These are phyloP conservation scores for cat (Felis catus) DNA, from an alignment of 2,113 vertebrate genomes.

Conservation along the genomic window DNA sequence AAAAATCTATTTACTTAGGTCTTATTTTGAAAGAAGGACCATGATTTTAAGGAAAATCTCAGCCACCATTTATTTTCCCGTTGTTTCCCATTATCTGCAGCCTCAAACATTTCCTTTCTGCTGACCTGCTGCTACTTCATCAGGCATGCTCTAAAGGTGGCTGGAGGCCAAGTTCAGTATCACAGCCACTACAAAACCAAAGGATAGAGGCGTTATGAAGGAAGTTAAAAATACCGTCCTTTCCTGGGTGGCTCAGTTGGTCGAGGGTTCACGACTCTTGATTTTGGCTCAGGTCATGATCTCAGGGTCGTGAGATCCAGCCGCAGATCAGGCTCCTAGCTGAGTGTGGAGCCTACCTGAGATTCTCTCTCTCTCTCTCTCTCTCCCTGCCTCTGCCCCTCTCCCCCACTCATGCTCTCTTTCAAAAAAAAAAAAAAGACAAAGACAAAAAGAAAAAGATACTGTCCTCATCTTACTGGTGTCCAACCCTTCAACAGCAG, in stretches of 20 bases:
- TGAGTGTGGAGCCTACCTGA: too few species aligned
- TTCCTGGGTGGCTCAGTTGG: too few species aligned
- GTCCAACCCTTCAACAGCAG: neutral
- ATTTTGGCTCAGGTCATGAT: too few species aligned
- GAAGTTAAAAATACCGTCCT: neutral
- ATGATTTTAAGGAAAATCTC: neutral
- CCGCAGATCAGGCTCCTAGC: too few species aligned
- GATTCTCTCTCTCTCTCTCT: too few species aligned
- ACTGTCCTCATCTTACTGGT: neutral
- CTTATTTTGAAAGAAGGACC: neutral
- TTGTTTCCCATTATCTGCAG: neutral
- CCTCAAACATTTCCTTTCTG: neutral
- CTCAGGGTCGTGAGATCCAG: too few species aligned
- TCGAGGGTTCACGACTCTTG: too few species aligned
- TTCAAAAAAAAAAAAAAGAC: too few species aligned
- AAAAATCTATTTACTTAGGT: neutral
- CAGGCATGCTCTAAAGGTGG: neutral
- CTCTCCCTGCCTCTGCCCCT: too few species aligned
- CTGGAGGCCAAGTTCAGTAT: neutral
- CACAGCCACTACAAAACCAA: neutral
- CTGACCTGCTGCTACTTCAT: neutral
- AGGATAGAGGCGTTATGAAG: neutral
- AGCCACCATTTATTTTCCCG: neutral
- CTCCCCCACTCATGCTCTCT: too few species aligned
- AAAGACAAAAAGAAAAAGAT: neutral